Base-by-base conservation (phyloP, 1,140 invertebrate genomes). In the Goniozus legneri region DNA sequence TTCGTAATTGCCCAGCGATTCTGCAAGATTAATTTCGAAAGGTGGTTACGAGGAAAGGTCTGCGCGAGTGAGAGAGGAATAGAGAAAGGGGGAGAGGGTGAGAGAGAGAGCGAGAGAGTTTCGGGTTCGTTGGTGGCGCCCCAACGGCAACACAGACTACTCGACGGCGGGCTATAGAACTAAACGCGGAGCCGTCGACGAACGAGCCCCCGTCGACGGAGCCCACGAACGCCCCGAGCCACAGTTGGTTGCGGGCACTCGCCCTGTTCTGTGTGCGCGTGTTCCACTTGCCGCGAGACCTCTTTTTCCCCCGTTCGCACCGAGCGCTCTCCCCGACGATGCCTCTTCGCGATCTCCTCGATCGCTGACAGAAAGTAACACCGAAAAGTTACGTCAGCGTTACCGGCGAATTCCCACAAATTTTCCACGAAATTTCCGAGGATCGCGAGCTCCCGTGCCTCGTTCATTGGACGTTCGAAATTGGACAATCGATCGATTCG, bases 241-340 rank as follows among this genome's bases (percentile, higher is more conserved):
- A 69, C 66, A 69, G 66, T 69, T 69, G 66, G 66, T 69, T 69
- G 66, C 65, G 66, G 60, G 62, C 62, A 60, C 45, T 60, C 62
- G 63, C 51, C 53, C 58, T 60, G 65, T 49, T 34, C 59, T 41
- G 54, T 63, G 47, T 54, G 48, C 42, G 50, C 49, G 46, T 39
- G 22, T 40, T 50, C 40, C 39, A 47, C 18, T 16, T 41, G 27
- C 38, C 31, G 38, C 41, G 58, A 52, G 41, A 56, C 37, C 45
- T 56, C 44, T 42, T 46, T 45, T 44, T 50, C 16, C 7, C 18
- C 21, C 16, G 14, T 40, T 20, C 20, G 42, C 27, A n/a, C n/a
- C n/a, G n/a, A n/a, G n/a, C n/a, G n/a, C n/a, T n/a, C n/a, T n/a
- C n/a, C n/a, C n/a, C n/a, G n/a, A n/a, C n/a, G n/a, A n/a, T n/a